Percentiles rank a stretch among this genome's conserved stretches.
phyloP scores from a whole-genome alignment of 1,140 invertebrate species.

The Drosophila bifasciata region DNA sequence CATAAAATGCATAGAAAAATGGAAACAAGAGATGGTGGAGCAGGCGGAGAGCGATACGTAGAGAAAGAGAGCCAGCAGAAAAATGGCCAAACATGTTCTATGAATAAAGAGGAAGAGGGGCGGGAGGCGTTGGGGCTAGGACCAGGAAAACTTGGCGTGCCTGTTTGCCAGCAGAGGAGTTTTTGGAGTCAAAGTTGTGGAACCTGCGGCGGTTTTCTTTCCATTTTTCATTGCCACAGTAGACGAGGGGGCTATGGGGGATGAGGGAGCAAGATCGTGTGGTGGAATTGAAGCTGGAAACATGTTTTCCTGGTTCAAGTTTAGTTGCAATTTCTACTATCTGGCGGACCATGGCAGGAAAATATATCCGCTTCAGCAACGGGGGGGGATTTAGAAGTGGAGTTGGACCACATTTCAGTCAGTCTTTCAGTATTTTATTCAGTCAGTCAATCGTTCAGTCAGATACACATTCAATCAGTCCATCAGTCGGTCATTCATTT shows the following conservation, averaged over 20 bases:
- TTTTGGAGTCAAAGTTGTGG: conserved; percentile 33
- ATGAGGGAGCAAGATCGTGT: neutral
- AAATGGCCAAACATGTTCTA: conserved; percentile 81
- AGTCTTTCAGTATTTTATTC: too few species aligned
- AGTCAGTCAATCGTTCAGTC: conserved; percentile 2
- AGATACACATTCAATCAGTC: conserved; percentile 9
- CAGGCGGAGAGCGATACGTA: conserved; percentile 19
- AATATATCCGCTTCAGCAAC: conserved; percentile 56
- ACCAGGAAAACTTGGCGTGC: conserved; percentile 72
- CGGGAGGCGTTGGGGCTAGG: neutral
- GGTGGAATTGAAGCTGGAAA: conserved; percentile 42
- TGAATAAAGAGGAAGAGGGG: conserved; percentile 50
- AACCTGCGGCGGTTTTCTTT: conserved; percentile 51
- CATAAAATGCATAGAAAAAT: conserved; percentile 63
- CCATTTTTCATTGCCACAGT: conserved; percentile 65
- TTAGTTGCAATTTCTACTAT: conserved; percentile 60
- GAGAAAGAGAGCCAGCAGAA: conserved; percentile 51
- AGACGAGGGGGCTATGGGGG: neutral
- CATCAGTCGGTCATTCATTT: conserved; percentile 53
- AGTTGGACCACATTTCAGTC: conserved; percentile 31
- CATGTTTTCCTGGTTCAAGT: conserved; percentile 70
- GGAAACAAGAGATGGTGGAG: conserved; percentile 57
- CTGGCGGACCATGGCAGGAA: conserved; percentile 37
- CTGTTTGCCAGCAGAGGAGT: conserved; percentile 60
- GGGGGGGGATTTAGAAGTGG: too few species aligned